Evolutionary conservation across 2,113 vertebrate genomes (phyloP).

Genomic region (Mesoclemmys tuberculata): DNA sequence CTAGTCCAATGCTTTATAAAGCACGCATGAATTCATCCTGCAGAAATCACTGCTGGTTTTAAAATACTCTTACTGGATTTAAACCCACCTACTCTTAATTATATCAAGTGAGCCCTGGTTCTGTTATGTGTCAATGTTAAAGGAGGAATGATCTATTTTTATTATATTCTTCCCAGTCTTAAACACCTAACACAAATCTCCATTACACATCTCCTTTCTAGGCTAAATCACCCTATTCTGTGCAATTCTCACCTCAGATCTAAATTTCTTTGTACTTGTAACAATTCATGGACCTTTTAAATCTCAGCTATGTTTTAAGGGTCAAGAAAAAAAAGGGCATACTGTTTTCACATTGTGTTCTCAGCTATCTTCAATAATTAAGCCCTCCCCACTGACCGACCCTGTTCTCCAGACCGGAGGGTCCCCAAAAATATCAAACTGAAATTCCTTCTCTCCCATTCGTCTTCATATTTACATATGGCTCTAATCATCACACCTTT

Average conservation of each 20-base stretch:
- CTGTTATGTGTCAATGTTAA: neutral
- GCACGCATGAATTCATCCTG: neutral
- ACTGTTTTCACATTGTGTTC: neutral
- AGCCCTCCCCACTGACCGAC: neutral
- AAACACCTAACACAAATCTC: neutral
- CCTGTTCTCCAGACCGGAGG: neutral
- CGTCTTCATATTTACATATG: too few relatives aligned
- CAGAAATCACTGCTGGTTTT: neutral
- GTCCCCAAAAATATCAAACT: neutral
- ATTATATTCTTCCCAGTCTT: neutral
- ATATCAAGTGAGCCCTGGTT: neutral
- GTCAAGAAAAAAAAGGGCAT: slow-evolving; percentile 7
- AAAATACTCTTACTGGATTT: neutral
- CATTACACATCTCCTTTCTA: neutral
- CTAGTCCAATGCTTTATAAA: neutral
- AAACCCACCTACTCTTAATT: neutral
- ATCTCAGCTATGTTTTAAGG: neutral
- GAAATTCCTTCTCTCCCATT: neutral
- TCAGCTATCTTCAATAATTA: neutral
- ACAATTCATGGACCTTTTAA: neutral
- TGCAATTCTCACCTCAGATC: neutral
- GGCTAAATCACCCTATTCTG: neutral
- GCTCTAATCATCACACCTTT: neutral
- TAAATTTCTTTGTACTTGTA: neutral
- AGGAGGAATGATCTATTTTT: neutral